phyloP scores from a whole-genome alignment of 2,113 vertebrate species.

The Setophaga petechia region DNA sequence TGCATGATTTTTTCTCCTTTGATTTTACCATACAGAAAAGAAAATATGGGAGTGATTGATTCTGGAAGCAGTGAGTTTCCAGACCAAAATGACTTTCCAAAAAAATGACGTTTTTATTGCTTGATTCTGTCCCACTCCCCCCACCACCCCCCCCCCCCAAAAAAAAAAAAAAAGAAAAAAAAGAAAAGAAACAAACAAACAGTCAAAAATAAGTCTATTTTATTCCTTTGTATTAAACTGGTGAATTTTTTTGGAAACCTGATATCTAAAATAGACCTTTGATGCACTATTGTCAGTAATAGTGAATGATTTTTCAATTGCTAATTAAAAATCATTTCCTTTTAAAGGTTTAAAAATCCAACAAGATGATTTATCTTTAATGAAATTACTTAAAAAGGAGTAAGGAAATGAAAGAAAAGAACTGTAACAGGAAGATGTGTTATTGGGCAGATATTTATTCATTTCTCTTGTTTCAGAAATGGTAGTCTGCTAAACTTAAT shows the following conservation, averaged over 20 bases:
- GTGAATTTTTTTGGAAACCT: neutral
- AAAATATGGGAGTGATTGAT: neutral
- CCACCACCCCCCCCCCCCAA: rapidly evolving
- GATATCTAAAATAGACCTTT: neutral
- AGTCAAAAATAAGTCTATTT: neutral
- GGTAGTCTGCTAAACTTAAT: neutral
- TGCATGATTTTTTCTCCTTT: neutral
- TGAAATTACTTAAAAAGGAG: neutral
- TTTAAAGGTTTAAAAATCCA: neutral
- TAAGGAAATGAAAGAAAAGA: neutral
- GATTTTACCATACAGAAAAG: neutral
- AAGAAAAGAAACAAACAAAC: neutral
- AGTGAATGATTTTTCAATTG: neutral
- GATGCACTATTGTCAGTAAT: neutral
- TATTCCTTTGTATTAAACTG: neutral
- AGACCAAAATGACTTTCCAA: too few relatives aligned
- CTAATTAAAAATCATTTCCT: neutral
- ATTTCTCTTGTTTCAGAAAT: neutral
- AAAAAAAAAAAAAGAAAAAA: too few relatives aligned
- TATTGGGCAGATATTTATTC: neutral
- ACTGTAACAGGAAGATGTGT: neutral
- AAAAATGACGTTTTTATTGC: neutral
- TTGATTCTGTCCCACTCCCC: rapidly evolving
- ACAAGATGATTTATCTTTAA: neutral
- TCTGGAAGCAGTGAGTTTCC: neutral